Evolutionary conservation across 2,888 invertebrate species (phyloP).

Genomic region (Clanis bilineata): DNA sequence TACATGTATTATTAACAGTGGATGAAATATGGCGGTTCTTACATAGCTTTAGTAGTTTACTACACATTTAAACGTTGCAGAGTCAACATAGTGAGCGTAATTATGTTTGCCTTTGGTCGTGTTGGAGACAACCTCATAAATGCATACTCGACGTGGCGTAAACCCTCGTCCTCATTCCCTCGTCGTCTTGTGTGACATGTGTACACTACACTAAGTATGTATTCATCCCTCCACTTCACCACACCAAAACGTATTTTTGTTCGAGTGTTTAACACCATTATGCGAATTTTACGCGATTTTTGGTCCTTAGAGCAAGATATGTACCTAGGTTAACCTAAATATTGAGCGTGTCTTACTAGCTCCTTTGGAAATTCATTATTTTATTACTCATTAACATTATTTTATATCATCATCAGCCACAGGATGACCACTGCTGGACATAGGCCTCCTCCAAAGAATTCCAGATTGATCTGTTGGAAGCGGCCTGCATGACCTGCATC

Average conservation of each 20-base stretch:
- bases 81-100: constrained; percentile 45
- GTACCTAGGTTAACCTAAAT: not conserved
- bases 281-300: not conserved
- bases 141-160: constrained; percentile 32
- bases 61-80: constrained; percentile 32
- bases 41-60: constrained; percentile 25
- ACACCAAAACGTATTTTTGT: not conserved
- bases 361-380: too few relatives aligned
- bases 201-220: constrained; percentile 10
- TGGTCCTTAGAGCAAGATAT: not conserved
- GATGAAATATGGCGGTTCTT: not conserved
- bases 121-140: constrained; percentile 40
- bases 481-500: too few relatives aligned
- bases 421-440: too few relatives aligned
- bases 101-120: constrained; percentile 43
- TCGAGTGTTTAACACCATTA: not conserved
- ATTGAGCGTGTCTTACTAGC: too few relatives aligned
- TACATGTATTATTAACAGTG: not conserved
- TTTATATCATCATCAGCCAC: too few relatives aligned
- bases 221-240: constrained; percentile 21
- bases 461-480: too few relatives aligned
- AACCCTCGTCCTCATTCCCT: constrained; percentile 19
- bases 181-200: constrained; percentile 21
- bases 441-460: too few relatives aligned
- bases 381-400: too few relatives aligned